Evolutionary conservation across 2,113 vertebrate genomes (phyloP), one percentile per base, ranked within the genome.

Genomic region (Neodontobutis hainanensis): DNA sequence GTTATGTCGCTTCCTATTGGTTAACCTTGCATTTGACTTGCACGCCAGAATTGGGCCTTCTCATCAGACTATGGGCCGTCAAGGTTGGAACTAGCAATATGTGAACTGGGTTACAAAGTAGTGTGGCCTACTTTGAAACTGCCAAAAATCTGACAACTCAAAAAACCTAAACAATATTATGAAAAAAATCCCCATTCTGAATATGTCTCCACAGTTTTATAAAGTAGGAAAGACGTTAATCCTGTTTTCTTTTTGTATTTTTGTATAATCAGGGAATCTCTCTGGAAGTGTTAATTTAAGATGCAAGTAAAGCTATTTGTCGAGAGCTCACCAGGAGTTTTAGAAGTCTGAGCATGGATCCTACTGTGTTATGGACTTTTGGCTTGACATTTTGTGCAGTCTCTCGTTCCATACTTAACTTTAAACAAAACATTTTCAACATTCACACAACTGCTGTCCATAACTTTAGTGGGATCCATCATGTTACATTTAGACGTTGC

Each of bases 1-100:
- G 90, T 94, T 94, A 89, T 91, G 92, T 95, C 92, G 93, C 94
- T 95, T 94, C 90, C 92, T 94, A 89, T 95, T 90, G 93, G 92
- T 95, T 95, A 10, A 92, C 93, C 91, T 89, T 93, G 88, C 92
- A 88, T 87, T 86, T 88, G 84, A 90, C 87, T 93, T 89, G 91
- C 90, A 87, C 91, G 90, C 89, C 82, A 90, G 90, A 93, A 91
- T 88, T 82, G 80, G 86, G 88, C 87, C 83, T 87, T 84, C 75
- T 82, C 72, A 73, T 79, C 82, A 66, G 88, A 88, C 80, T 73
- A 57, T 56, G 36, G 75, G 68, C 85, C 19, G 19, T 27, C 81
- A 75, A 80, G 65, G 75, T 90, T 87, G 78, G 83, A 87, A 76
- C 67, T 77, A 92, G 89, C 92, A 91, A 92, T 90, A 89, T 91